Evolutionary conservation across 2,797 vertebrate species (phyloP), one percentile per base, ranked within the genome.

Genomic region (Brachyalestes nurse): DNA sequence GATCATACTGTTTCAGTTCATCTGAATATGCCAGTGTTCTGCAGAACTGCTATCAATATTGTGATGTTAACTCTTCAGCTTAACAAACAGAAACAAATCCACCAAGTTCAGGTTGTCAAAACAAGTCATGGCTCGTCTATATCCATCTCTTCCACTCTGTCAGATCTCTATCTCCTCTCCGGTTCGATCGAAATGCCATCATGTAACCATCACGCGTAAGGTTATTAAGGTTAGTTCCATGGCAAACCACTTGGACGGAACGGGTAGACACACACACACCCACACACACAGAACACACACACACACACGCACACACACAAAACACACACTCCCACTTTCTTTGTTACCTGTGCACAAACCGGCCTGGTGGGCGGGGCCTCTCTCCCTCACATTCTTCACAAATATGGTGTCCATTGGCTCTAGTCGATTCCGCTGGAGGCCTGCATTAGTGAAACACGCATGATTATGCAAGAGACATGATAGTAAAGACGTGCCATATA

Each of bases 381-480:
- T 94, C 62, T 97, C 97, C 90, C 95, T 95, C 86, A 99, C 96
- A 60, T 92, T 97, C 92, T 99, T 99, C 80, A 99, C 97, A 75
- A 99, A 99, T 88, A 99, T 99, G 86, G 98, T 99, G 86, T 99
- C 98, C 96, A 99, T 95, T 57, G 97, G 97, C 93, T 99, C 97
- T 92, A 97, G 88, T 47, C 91, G 93, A 85, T 92, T 90, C 83
- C 88, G 89, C 51, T 90, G 86, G 85, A 89, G 78, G 64, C 88
- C 94, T 94, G 61, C 38, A 23, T 12, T 75, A 47, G 62, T 34
- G 7, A 53, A 16, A 77, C 9, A 82, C 49, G 34, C 58, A 17
- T 2, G 4, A 47, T 19, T 76, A 45, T 4, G 13, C 34, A 57
- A 58, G n/a, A n/a, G n/a, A n/a, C n/a, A n/a, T n/a, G 6, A 57